These are phyloP conservation scores for Dilophus febrilis DNA, from an alignment of 2,888 invertebrate genomes.

Conservation along the genomic window DNA sequence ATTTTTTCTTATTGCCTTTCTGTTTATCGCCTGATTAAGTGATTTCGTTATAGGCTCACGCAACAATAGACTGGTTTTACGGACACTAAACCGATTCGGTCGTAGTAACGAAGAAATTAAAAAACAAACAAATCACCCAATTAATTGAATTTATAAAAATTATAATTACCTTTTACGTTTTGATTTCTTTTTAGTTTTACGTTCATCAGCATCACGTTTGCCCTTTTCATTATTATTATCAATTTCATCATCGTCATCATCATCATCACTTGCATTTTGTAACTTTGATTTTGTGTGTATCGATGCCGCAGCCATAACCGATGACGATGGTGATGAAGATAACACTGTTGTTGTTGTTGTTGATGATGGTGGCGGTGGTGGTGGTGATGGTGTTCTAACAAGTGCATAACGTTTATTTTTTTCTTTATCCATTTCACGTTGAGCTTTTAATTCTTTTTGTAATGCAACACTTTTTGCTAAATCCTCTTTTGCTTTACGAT, in stretches of 20 bases:
- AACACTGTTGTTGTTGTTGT: no score
- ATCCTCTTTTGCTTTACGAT: constrained; percentile 39
- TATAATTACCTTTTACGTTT: constrained; percentile 48
- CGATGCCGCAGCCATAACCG: constrained; percentile 30
- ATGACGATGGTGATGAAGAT: no score
- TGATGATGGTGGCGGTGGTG: no score
- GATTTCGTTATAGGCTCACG: no score
- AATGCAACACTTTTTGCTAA: constrained; percentile 30
- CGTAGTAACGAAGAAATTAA: no score
- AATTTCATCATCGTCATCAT: constrained; percentile 33
- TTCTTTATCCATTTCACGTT: constrained; percentile 28
- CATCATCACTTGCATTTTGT: constrained; percentile 21
- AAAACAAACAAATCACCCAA: no score
- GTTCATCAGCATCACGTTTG: constrained; percentile 22
- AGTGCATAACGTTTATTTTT: constrained; percentile 46
- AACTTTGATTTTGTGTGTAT: no score
- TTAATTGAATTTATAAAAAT: no score
- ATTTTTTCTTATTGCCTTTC: no score
- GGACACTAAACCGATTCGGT: no score
- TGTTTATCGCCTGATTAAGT: no score
- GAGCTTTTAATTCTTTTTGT: constrained; percentile 30
- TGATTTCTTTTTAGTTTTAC: constrained; percentile 42
- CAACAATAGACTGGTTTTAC: no score
- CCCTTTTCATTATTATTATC: constrained; percentile 44
- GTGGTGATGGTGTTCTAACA: constrained; percentile 54